These are phyloP conservation scores for Potamarius usumacintae DNA, from an alignment of 2,113 vertebrate genomes.

Conservation along the genomic window DNA sequence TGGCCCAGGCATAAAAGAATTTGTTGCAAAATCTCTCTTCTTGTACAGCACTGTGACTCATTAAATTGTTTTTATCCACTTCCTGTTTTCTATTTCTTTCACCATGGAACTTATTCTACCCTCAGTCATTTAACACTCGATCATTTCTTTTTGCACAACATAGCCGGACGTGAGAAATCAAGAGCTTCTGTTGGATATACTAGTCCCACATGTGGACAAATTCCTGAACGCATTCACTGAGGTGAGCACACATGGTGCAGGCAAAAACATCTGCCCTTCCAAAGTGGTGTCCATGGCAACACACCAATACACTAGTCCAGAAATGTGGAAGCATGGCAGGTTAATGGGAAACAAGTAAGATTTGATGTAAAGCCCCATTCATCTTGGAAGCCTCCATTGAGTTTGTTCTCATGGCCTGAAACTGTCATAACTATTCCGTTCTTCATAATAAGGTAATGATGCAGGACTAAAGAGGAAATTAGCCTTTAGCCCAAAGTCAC, in stretches of 20 bases:
- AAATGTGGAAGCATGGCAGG: background rate
- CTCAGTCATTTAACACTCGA: background rate
- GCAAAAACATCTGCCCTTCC: background rate
- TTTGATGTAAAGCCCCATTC: background rate
- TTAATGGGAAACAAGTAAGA: background rate
- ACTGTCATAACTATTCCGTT: background rate
- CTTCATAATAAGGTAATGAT: slow-evolving; percentile 10
- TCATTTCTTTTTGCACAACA: background rate
- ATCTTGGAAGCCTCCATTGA: background rate
- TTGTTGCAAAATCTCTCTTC: background rate
- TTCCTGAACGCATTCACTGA: background rate
- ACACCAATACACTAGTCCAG: background rate
- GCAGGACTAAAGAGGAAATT: slow-evolving; percentile 32
- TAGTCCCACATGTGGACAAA: background rate
- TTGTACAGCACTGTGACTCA: slow-evolving; percentile 16
- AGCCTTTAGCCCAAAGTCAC: background rate
- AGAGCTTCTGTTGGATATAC: background rate
- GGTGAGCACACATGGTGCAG: background rate
- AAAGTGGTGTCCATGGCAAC: slow-evolving; percentile 7
- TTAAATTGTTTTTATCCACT: background rate
- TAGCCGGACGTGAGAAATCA: background rate
- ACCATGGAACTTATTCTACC: slow-evolving; percentile 4
- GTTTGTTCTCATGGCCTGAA: background rate
- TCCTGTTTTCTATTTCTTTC: slow-evolving; percentile 10
- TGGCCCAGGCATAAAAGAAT: background rate